Conservation (phyloP, 2,888 invertebrate species). For the Scaptomyza caliginosa region DNA sequence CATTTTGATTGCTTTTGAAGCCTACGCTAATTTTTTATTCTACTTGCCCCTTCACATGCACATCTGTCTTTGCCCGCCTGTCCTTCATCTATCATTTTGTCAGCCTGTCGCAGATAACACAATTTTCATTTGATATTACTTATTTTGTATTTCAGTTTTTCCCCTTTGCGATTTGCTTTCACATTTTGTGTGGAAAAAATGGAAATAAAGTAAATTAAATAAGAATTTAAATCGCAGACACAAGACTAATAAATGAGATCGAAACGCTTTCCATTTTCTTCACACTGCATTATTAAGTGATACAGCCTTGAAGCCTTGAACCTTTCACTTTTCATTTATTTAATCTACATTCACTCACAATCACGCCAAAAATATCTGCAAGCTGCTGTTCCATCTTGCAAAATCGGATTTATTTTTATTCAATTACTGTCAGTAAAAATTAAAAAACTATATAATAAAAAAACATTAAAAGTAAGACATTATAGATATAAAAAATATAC, state of each 20-base stretch:
- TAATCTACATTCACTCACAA: slow-evolving; percentile 43
- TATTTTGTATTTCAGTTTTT: slow-evolving; percentile 9
- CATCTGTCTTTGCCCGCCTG: not conserved
- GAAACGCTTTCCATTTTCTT: slow-evolving; percentile 20
- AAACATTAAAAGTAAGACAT: no score
- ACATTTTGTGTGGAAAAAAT: slow-evolving; percentile 51
- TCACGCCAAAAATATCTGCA: slow-evolving; percentile 31
- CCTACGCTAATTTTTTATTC: slow-evolving; percentile 69
- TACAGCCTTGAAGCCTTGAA: slow-evolving; percentile 34
- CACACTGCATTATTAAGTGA: slow-evolving; percentile 70
- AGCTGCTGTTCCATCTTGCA: slow-evolving; percentile 24
- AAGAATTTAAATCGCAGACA: slow-evolving; percentile 29
- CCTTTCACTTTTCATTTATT: slow-evolving; percentile 54
- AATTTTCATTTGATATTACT: slow-evolving; percentile 62
- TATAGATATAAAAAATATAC: no score
- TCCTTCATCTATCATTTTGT: slow-evolving; percentile 67
- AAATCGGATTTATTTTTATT: not conserved
- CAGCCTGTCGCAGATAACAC: slow-evolving; percentile 59
- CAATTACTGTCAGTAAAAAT: no score
- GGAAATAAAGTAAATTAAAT: slow-evolving; percentile 37
- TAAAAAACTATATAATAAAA: not conserved
- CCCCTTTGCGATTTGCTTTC: slow-evolving; percentile 49
- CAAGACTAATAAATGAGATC: slow-evolving; percentile 29
- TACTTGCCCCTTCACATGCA: not conserved
- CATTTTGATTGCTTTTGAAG: slow-evolving; percentile 79